phyloP scores from a whole-genome alignment of 2,113 vertebrate genomes.

The Xenopus laevis region DNA sequence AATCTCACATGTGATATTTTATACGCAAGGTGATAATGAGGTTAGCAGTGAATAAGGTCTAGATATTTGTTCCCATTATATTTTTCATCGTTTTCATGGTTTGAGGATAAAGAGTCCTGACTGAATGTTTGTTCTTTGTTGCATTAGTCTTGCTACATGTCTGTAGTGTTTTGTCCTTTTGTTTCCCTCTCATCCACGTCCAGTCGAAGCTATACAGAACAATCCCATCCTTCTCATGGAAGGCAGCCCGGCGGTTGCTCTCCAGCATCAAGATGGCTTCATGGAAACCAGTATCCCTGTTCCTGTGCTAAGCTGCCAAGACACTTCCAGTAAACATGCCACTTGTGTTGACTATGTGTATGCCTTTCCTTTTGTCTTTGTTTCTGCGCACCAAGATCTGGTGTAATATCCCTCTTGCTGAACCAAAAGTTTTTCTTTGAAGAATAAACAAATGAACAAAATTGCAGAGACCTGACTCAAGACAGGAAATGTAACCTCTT shows the following conservation, averaged over 20 bases:
- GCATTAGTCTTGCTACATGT: conserved; percentile 67
- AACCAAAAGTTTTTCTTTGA: conserved; percentile 50
- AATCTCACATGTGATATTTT: too few relatives aligned
- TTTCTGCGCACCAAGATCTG: conserved; percentile 47
- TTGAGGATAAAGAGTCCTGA: not conserved
- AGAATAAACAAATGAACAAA: not conserved
- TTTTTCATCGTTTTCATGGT: not conserved
- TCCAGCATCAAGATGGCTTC: conserved; percentile 80
- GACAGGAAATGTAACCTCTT: too few relatives aligned
- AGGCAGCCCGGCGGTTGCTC: conserved; percentile 64
- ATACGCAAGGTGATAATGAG: too few relatives aligned
- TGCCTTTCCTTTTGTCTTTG: conserved; percentile 58
- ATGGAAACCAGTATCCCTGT: conserved; percentile 93
- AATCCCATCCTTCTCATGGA: conserved; percentile 90
- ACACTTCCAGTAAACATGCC: conserved; percentile 78
- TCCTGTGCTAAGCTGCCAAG: conserved; percentile 89
- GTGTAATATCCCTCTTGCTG: conserved; percentile 41
- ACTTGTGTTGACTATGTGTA: conserved; percentile 90
- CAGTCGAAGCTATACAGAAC: conserved; percentile 92
- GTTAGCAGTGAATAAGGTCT: too few relatives aligned
- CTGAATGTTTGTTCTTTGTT: conserved; percentile 44
- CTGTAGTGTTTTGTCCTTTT: conserved; percentile 66
- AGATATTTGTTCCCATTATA: not conserved
- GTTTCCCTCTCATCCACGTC: conserved; percentile 63
- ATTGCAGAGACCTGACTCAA: too few relatives aligned